A percentile compares a stretch with the other conserved stretches of the same genome.
Conservation (phyloP, 1,140 invertebrate genomes). For the Diprion similis region DNA sequence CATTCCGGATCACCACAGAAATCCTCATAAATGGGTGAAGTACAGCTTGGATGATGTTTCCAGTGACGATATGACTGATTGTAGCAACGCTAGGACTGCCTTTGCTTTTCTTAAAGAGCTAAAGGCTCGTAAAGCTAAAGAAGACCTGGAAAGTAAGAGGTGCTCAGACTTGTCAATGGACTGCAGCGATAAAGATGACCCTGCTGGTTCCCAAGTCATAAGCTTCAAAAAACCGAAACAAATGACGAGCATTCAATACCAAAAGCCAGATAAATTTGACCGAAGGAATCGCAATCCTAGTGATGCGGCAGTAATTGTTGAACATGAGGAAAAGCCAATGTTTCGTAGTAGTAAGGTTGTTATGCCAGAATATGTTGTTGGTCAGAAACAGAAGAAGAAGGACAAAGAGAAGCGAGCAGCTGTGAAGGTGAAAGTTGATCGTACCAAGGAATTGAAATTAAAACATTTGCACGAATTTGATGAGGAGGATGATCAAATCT, state of each 20-base stretch:
- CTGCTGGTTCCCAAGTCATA: slow-evolving; percentile 40
- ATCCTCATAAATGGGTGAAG: slow-evolving; percentile 80
- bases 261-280: slow-evolving; percentile 27
- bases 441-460: slow-evolving; percentile 61
- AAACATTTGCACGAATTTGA: slow-evolving; percentile 68
- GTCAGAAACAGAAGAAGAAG: slow-evolving; percentile 66
- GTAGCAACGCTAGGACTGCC: slow-evolving; percentile 74
- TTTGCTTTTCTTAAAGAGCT: slow-evolving; percentile 73
- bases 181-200: slow-evolving; percentile 28
- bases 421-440: slow-evolving; percentile 41
- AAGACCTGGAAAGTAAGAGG: slow-evolving; percentile 38
- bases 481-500: slow-evolving; percentile 53
- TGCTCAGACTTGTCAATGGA: slow-evolving; percentile 41
- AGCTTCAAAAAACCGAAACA: slow-evolving; percentile 36
- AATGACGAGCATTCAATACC: slow-evolving; percentile 45
- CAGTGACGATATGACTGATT: slow-evolving; percentile 74
- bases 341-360: slow-evolving; percentile 73
- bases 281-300: background rate
- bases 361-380: slow-evolving; percentile 83
- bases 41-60: slow-evolving; percentile 77
- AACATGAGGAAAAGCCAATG: slow-evolving; percentile 59
- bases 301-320: slow-evolving; percentile 26
- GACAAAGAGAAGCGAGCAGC: slow-evolving; percentile 45
- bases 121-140: slow-evolving; percentile 61
- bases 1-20: slow-evolving; percentile 73